Base-by-base conservation (phyloP, 35 echinoderm and acorn worm genomes). In the Lytechinus pictus region DNA sequence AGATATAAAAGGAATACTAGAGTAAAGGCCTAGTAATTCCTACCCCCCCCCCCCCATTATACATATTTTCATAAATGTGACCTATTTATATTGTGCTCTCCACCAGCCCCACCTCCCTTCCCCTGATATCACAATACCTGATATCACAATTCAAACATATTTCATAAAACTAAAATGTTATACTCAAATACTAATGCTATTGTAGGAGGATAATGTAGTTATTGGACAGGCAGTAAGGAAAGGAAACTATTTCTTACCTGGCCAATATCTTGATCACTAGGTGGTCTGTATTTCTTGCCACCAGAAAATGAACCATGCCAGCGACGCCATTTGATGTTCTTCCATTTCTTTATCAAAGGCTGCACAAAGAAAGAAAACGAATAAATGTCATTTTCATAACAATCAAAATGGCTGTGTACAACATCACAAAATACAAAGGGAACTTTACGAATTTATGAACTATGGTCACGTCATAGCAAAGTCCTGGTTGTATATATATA, bases 251-350 rank as follows among this genome's bases (percentile, higher is more conserved):
- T 79, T 72, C 96, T 89, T 61, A 99, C 98, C 94, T 97, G 96
- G 87, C 97, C 98, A 9, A 98, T 98, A 66, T 99, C 97, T 60
- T 96, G 96, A 54, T 99, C 98, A 95, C 95, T 95, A 14, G 97
- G 98, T 11, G 95, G 96, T 86, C 57, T 33, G 91, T 96, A 97
- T 93, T 96, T 98, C 94, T 99, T 99, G 61, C 86, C 61, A 4
- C 94, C 96, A 92, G 95, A 87, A 13, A 95, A 91, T 12, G 92
- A 94, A 53, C 96, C 92, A 27, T 92, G 94, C 98, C 98, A 99
- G 92, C 97, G 97, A 89, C 95, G 97, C 97, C 97, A 99, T n/a
- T 97, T 71, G 58, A 96, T 98, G 96, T 98, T 97, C 92, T 96
- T 99, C 60, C 97, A 98, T 95, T 99, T 99, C 94, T 99, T 99